Evolutionary conservation across 2,797 vertebrate genomes (phyloP), one percentile per base, ranked within the genome.

Genomic region (Chaetodon trifasciatus): DNA sequence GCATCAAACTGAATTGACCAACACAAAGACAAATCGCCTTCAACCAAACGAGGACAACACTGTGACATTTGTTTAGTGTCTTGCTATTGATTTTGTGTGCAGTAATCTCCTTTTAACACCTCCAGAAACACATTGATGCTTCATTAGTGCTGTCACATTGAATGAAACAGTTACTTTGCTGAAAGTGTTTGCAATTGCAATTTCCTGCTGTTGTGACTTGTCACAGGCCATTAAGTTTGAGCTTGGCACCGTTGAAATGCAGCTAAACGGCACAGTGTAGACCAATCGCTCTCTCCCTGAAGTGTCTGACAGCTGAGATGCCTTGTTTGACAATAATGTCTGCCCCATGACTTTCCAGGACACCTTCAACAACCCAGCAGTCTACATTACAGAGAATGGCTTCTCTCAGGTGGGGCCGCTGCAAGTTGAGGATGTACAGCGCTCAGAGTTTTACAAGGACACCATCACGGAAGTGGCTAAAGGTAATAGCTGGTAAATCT

Each of bases 371-470:
- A 94, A 95, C 89, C 96, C 96, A 9, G 69, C 89, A 67, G 95
- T 98, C 95, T 97, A 97, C 94, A 96, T 98, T 82, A 97, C 96
- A 1, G 96, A 97, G 95, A 98, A 96, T 42, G 96, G 97, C 64
- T 97, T 98, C 94, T 94, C 96, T 79, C 96, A 96, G 92, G 88
- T 84, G 82, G 96, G 97, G 70, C 93, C 90, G 6, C 78, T 94
- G 88, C 75, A 94, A 67, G 90, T 96, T 47, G 95, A 97, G 84
- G 97, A 97, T 84, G 78, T 81, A 78, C 94, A 95, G 56, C 56
- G 84, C 61, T 93, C 93, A 70, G 79, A 91, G 61, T 95, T 95
- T 94, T 98, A 97, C 93, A 94, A 89, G 84, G 94, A 96, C 88
- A 96, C 96, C 74, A 93, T 98, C 89, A 83, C 89, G 82, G 95